Conservation (phyloP, 2,113 vertebrate genomes). For the Terrapene triunguis region DNA sequence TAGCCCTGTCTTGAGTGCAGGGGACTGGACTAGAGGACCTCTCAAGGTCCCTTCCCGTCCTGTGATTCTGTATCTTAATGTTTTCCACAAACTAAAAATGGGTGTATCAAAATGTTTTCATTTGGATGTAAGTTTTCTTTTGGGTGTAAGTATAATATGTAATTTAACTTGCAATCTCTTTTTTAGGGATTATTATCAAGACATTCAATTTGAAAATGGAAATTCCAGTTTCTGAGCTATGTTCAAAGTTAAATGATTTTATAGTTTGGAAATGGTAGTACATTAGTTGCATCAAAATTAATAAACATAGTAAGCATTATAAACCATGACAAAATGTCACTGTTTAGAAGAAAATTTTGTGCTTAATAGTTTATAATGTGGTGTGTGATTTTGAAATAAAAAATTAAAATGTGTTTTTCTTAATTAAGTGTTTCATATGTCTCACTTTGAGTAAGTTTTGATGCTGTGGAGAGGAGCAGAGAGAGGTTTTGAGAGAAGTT, state of each 20-base stretch:
- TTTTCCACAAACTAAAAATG: neutral
- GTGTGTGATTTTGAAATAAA: neutral
- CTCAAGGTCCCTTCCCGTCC: too few species aligned
- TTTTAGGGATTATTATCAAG: slow-evolving; percentile 12
- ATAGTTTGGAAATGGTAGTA: neutral
- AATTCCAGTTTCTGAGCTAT: neutral
- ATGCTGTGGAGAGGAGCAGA: neutral
- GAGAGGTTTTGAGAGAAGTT: neutral
- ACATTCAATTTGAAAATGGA: neutral
- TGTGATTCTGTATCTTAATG: neutral
- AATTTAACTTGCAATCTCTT: slow-evolving; percentile 15
- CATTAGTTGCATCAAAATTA: neutral
- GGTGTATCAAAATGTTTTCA: rapidly evolving
- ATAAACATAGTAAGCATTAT: neutral
- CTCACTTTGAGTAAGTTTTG: neutral
- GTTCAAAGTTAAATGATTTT: neutral
- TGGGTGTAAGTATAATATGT: neutral
- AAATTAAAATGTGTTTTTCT: neutral
- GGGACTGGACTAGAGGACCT: too few species aligned
- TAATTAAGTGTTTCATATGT: neutral
- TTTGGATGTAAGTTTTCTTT: neutral
- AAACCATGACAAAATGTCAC: neutral
- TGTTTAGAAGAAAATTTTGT: neutral
- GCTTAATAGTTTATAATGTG: neutral
- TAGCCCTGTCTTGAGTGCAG: too few species aligned